Evolutionary conservation across 1,140 invertebrate species (phyloP).

Genomic region (Pantala flavescens): DNA sequence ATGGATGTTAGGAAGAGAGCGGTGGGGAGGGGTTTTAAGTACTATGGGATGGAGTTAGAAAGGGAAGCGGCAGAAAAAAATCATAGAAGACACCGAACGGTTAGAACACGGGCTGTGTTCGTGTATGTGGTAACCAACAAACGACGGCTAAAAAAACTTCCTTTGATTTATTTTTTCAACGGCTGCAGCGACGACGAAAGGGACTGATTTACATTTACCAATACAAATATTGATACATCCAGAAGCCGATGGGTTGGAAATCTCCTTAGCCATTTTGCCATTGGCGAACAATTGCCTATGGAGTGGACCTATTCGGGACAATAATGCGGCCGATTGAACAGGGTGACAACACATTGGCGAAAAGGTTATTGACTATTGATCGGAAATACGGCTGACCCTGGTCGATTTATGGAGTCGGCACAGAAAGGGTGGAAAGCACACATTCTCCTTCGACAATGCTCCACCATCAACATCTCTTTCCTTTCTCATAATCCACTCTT

Average conservation of each 20-base stretch:
- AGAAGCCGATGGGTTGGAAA: not conserved
- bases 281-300: not conserved
- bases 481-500: no score
- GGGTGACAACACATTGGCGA: not conserved
- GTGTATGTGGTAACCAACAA: no score
- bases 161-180: constrained; percentile 4
- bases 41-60: not conserved
- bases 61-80: not conserved
- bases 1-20: not conserved
- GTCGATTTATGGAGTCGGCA: no score
- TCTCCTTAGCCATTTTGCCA: not conserved
- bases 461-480: no score
- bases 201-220: not conserved
- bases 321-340: not conserved
- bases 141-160: not conserved
- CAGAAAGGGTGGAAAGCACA: no score
- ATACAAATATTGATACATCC: constrained; percentile 3
- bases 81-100: not conserved
- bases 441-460: no score
- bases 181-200: not conserved
- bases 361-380: no score
- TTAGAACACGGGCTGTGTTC: no score
- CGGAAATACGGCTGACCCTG: no score
- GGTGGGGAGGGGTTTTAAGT: no score
- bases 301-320: not conserved